A percentile compares a stretch with the other conserved stretches of the same genome.
Evolutionary conservation across 2,113 vertebrate genomes (phyloP).

Genomic region (Fulica atra): DNA sequence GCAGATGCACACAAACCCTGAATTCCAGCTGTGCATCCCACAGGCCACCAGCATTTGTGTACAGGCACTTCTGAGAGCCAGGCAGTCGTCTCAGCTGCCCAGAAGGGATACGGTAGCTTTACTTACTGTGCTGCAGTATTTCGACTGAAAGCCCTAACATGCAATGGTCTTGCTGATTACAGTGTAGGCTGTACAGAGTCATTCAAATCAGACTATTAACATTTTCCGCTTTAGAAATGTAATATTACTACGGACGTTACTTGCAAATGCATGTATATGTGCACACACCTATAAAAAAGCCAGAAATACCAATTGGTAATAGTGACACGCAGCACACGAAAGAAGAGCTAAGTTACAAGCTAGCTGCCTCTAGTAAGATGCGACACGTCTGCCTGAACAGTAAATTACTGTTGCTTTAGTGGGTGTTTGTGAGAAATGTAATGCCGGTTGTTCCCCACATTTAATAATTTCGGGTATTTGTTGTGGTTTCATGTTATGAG

Average conservation of each 20-base stretch:
- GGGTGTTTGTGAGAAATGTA: not conserved
- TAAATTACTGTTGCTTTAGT: not conserved
- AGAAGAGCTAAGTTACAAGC: not conserved
- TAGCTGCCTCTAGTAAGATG: not conserved
- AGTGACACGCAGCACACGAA: not conserved
- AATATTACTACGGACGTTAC: not conserved
- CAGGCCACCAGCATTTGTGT: accelerated
- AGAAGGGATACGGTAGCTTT: not conserved
- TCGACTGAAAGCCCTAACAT: not conserved
- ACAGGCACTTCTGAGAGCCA: not conserved
- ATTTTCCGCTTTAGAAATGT: not conserved
- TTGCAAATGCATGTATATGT: not conserved
- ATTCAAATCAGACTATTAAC: not conserved
- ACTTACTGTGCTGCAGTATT: not conserved
- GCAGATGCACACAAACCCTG: not conserved
- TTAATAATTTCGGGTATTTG: not conserved
- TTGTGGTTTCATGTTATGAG: not conserved
- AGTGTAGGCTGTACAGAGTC: not conserved
- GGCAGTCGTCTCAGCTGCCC: not conserved
- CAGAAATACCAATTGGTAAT: not conserved
- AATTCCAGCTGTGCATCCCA: no score
- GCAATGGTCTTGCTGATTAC: not conserved
- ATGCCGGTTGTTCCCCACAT: not conserved
- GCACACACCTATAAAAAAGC: not conserved
- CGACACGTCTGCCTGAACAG: not conserved